These are phyloP conservation scores for Caracal caracal DNA, from an alignment of 2,113 vertebrate species.

Conservation along the genomic window DNA sequence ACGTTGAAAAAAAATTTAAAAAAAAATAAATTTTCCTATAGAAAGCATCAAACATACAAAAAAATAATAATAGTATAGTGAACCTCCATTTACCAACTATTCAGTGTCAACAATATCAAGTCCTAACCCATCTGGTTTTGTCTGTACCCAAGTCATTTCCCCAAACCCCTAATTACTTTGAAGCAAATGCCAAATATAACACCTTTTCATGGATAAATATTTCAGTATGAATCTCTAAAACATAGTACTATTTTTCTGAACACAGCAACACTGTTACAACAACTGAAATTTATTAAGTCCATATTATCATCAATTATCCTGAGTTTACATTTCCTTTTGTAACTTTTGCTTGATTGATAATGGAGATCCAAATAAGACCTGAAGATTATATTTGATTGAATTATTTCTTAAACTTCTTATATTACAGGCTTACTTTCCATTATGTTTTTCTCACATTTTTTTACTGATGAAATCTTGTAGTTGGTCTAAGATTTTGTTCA, in stretches of 20 bases:
- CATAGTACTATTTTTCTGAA: neutral
- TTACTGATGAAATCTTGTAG: neutral
- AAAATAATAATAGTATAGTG: neutral
- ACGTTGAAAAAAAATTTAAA: too few relatives aligned
- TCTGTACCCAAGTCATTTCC: neutral
- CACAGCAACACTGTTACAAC: neutral
- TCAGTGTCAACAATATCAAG: neutral
- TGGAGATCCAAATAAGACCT: neutral
- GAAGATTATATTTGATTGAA: neutral
- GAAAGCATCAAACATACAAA: constrained; percentile 10
- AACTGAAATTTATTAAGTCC: neutral
- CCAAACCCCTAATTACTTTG: neutral
- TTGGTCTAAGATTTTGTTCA: neutral
- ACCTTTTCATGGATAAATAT: neutral
- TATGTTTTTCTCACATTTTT: neutral
- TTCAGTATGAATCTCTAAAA: neutral
- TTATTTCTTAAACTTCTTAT: neutral
- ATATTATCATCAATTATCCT: neutral
- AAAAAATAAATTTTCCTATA: neutral
- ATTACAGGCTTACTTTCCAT: neutral
- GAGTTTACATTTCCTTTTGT: neutral
- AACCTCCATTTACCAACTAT: neutral
- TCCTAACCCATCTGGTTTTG: neutral
- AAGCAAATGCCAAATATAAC: neutral
- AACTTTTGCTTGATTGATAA: neutral